Evolutionary conservation across 2,888 invertebrate species (phyloP), one percentile per base, ranked within the genome.

Genomic region (Patella caerulea): DNA sequence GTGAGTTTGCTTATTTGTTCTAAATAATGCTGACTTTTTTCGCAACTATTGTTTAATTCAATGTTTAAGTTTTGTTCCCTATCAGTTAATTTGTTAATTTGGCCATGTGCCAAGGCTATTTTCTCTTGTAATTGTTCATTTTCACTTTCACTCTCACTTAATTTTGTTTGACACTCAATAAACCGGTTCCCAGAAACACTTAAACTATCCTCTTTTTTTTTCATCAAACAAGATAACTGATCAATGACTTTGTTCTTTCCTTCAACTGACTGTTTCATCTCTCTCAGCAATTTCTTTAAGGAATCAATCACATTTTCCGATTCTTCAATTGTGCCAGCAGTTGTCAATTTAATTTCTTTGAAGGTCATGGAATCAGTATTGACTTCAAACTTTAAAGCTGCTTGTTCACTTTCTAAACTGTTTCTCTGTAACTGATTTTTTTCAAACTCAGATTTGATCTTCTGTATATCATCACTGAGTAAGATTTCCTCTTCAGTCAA

Each of bases 381-480:
- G 17, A 19, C 59, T 17, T 59, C 3, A 45, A 45, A 45, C 45
- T 45, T 45, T 45, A 45, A 45, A 4, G 45, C 9, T 45, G 45
- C 79, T 19, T 79, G 76, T 52, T 82, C 78, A 69, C 80, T 73
- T 53, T 74, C 72, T 70, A 82, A 15, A 12, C 19, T 73, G 1
- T 69, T 24, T 7, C 75, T 72, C 24, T 82, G 76, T 65, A 81
- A 65, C 53, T 81, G 75, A 52, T 12, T 70, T 45, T 76, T 76
- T 34, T 82, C 79, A 59, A 79, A 19, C 59, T 83, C 79, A 24
- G 77, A 34, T 45, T 75, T 75, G 15, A 75, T 59, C 72, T 81
- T 65, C 54, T 76, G 24, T 14, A 76, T 14, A 14, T 73, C 53
- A 69, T 29, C 70, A 29, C 72, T 72, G 19, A 59, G 59, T 19